A percentile compares a stretch with the other conserved stretches of the same genome.
These are phyloP conservation scores for Stictocephala bisonia DNA, from an alignment of 2,888 invertebrate species.

Conservation along the genomic window DNA sequence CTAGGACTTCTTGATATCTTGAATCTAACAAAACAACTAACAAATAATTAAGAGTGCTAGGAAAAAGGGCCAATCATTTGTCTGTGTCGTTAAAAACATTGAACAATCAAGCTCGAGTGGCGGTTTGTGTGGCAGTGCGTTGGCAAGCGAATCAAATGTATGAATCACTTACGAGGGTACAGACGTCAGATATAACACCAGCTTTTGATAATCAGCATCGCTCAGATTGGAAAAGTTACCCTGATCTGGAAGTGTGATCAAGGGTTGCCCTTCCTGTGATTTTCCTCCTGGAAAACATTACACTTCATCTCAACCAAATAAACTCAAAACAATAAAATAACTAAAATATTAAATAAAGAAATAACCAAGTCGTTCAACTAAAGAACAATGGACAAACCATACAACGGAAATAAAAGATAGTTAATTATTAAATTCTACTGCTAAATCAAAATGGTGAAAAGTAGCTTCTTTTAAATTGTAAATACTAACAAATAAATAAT, in stretches of 20 bases:
- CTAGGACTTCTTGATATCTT: too few relatives aligned
- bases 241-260: constrained; percentile 95
- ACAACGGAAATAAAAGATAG: too few relatives aligned
- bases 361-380: too few relatives aligned
- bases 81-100: too few relatives aligned
- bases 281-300: constrained; percentile 76
- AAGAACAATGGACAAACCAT: too few relatives aligned
- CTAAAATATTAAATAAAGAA: constrained; percentile 15
- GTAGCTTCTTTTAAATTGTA: too few relatives aligned
- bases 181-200: constrained; percentile 94
- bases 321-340: constrained; percentile 7
- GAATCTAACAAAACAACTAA: too few relatives aligned
- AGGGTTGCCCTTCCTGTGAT: constrained; percentile 91
- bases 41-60: too few relatives aligned
- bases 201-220: constrained; percentile 89
- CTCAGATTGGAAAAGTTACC: constrained; percentile 86
- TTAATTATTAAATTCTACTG: too few relatives aligned
- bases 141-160: background rate
- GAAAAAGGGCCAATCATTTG: too few relatives aligned
- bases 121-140: background rate
- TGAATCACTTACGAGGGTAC: constrained; percentile 88
- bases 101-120: background rate
- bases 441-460: too few relatives aligned
- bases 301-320: constrained; percentile 15
- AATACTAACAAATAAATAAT: background rate